Evolutionary conservation across 2,113 vertebrate species (phyloP).

Genomic region (Emydocephalus ijimae): DNA sequence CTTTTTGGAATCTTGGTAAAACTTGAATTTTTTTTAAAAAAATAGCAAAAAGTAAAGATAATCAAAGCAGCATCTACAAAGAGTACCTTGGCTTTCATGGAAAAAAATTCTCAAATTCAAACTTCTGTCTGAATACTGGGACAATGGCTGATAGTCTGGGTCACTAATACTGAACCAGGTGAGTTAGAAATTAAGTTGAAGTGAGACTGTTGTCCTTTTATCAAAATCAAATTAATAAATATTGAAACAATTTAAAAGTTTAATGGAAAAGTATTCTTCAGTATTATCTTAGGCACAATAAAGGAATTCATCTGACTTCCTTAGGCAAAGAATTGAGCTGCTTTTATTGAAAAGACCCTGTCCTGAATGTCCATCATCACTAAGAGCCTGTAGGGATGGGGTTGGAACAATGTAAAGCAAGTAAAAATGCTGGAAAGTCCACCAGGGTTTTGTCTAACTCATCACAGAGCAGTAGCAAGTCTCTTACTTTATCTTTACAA

Average conservation of each 20-base stretch:
- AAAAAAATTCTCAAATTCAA: background rate
- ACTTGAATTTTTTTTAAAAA: background rate
- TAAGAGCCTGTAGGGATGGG: background rate
- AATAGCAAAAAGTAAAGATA: background rate
- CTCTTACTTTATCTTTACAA: background rate
- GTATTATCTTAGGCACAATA: background rate
- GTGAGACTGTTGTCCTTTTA: background rate
- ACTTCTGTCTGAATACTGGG: background rate
- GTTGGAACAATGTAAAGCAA: background rate
- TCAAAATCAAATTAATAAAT: background rate
- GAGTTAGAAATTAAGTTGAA: background rate
- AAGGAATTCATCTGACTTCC: background rate
- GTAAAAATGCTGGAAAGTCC: background rate
- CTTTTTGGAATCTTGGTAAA: background rate
- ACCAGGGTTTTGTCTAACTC: background rate
- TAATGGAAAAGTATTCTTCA: background rate
- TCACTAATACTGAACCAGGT: background rate
- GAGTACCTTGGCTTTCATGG: background rate
- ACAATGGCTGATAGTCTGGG: background rate
- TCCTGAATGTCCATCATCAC: background rate
- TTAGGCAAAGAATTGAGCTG: background rate
- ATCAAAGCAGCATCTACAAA: background rate
- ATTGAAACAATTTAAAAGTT: background rate
- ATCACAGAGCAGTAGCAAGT: background rate
- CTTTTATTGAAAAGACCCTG: background rate